These are phyloP conservation scores for Wasmannia auropunctata DNA, from an alignment of 1,140 invertebrate genomes.

Conservation along the genomic window DNA sequence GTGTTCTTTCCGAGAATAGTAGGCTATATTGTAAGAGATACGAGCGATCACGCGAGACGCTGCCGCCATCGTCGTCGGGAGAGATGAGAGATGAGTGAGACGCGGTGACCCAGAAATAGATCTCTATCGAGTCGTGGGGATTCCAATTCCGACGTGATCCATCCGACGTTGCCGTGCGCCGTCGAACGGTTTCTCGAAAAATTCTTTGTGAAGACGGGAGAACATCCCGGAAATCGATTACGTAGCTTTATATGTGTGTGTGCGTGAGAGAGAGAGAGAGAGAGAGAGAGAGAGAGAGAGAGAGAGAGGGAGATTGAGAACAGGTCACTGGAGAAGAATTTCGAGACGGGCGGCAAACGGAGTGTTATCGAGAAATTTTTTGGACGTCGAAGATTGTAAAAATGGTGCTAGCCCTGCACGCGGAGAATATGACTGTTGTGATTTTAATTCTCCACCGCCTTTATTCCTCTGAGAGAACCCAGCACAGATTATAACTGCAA, in stretches of 20 bases:
- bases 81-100: not conserved
- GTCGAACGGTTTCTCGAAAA: constrained; percentile 24
- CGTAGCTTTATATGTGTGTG: not conserved
- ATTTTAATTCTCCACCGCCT: constrained; percentile 67
- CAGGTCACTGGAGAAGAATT: constrained; percentile 45
- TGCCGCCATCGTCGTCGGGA: not conserved
- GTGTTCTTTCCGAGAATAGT: constrained; percentile 63
- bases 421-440: constrained; percentile 40
- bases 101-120: constrained; percentile 32
- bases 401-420: constrained; percentile 3
- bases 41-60: not conserved
- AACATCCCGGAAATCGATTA: constrained; percentile 39
- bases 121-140: constrained; percentile 25
- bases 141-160: constrained; percentile 44
- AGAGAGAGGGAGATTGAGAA: not conserved
- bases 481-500: too few species aligned
- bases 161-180: constrained; percentile 45
- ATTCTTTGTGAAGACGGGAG: constrained; percentile 22
- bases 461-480: not conserved
- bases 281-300: not conserved
- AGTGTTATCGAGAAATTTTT: constrained; percentile 50
- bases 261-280: not conserved
- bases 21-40: constrained; percentile 52
- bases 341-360: constrained; percentile 26
- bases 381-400: constrained; percentile 22